Evolutionary conservation across 64 coral and sea anemone genomes (phyloP), one percentile per base, ranked within the genome.

Genomic region (Cladopsammia gracilis): DNA sequence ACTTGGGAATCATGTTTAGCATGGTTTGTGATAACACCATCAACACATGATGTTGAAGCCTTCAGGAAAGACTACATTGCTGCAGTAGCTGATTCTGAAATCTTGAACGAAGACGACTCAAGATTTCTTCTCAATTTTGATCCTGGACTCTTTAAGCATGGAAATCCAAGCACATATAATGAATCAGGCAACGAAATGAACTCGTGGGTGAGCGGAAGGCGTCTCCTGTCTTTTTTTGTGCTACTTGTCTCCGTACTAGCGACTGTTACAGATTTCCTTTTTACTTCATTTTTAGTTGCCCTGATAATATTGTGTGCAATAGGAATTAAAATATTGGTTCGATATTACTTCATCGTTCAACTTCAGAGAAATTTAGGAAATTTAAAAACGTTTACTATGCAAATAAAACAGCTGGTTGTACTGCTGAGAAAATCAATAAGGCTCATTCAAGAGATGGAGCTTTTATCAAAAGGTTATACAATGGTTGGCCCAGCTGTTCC

Each of bases 371-470:
- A 94, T 56, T 42, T 98, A 70, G 26, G 14, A 20, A 14, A 87
- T 57, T 44, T 98, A 12, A 75, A 58, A 5, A 69, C 65, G 16
- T 94, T 91, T 61, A 82, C 67, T n/a, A 57, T 7, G 8, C 70
- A 94, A 19, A 48, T 82, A 5, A 94, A 88, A 48, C 47, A 78
- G n/a, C 90, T 73, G 42, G 61, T 25, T 54, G 47, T 85, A 0
- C 12, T 94, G 52, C 52, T 98, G 18, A 87, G 92, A 90, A 98
- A 94, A 79, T 98, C 92, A 77, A 50, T 98, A 4, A 87, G 75
- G 50, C 68, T 89, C 48, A 88, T 98, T 88, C 96, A 98, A 81
- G 96, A 98, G 90, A 86, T 98, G 77, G 96, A 98, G 45, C 25
- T 94, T 53, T 76, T 94, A 67, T 71, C 64, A 15, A 71, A 81